Conservation (phyloP, 2,888 invertebrate genomes). For the Apotomis turbidana region DNA sequence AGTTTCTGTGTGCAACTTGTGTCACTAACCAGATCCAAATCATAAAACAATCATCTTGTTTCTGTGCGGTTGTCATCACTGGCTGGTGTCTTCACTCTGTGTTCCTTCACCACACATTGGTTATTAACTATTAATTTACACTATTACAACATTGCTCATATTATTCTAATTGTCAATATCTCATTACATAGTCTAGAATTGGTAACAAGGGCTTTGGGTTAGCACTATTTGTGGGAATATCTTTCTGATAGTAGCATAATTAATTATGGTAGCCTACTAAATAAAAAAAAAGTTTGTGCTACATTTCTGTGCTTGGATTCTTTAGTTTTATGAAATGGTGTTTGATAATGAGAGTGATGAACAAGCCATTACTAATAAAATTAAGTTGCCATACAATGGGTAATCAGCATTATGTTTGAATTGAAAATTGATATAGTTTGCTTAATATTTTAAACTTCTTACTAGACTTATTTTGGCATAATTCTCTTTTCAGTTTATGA, state of each 20-base stretch:
- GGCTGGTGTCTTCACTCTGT: conserved; percentile 27
- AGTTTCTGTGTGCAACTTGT: conserved; percentile 79
- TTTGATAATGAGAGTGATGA: background rate
- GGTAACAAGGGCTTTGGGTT: conserved; percentile 27
- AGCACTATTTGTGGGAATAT: conserved; percentile 11
- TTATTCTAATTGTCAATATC: conserved; percentile 6
- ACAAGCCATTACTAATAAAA: background rate
- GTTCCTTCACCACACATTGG: conserved; percentile 34
- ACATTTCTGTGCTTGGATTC: background rate
- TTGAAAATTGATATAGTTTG: background rate
- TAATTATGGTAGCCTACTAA: conserved; percentile 1
- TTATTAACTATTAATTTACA: conserved; percentile 32
- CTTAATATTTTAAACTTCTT: background rate
- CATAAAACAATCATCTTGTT: conserved; percentile 44
- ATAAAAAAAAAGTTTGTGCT: background rate
- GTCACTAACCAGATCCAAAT: conserved; percentile 75
- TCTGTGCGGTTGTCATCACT: conserved; percentile 40
- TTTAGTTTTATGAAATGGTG: background rate
- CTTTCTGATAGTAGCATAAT: conserved; percentile 4
- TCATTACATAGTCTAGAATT: conserved; percentile 7
- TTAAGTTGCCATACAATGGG: background rate
- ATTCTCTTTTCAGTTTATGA: background rate
- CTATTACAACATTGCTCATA: conserved; percentile 19
- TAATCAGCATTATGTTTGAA: background rate
- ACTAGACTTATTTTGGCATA: background rate